Evolutionary conservation across 2,888 invertebrate species (phyloP).

Genomic region (Sycophila texana): DNA sequence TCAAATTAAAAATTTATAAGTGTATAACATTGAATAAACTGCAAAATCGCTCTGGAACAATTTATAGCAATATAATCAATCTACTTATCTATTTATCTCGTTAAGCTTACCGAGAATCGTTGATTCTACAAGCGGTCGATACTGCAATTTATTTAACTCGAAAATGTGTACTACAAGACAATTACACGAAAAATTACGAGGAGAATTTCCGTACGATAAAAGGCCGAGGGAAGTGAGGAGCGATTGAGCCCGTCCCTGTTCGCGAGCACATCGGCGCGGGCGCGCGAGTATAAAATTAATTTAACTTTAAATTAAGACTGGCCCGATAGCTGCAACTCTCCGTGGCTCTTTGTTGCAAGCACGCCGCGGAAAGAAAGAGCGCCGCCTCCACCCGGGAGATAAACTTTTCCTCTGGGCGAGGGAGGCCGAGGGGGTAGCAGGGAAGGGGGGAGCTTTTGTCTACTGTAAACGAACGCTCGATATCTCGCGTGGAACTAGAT

Average conservation of each 20-base stretch:
- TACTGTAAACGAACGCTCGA: slow-evolving; percentile 65
- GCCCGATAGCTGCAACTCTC: slow-evolving; percentile 69
- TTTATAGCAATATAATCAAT: no score
- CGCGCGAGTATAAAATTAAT: slow-evolving; percentile 72
- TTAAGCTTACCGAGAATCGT: no score
- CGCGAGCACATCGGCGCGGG: neutral
- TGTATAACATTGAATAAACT: no score
- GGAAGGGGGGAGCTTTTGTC: slow-evolving; percentile 68
- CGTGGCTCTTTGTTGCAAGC: slow-evolving; percentile 71
- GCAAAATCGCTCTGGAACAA: no score
- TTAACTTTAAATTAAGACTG: slow-evolving; percentile 76
- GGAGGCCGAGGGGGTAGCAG: slow-evolving; percentile 55
- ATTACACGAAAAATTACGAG: no score
- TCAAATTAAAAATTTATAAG: no score
- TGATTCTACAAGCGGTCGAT: neutral
- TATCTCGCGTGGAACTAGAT: slow-evolving; percentile 10
- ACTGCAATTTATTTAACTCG: no score
- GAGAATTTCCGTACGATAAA: no score
- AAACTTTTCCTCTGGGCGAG: slow-evolving; percentile 46
- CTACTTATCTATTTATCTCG: no score
- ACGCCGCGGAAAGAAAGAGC: slow-evolving; percentile 9
- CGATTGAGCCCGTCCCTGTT: neutral
- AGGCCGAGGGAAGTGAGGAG: neutral
- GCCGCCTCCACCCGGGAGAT: slow-evolving; percentile 51
- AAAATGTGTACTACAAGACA: no score